Evolutionary conservation across 1,140 invertebrate genomes (phyloP), one percentile per base, ranked within the genome.

Genomic region (Goniozus legneri): DNA sequence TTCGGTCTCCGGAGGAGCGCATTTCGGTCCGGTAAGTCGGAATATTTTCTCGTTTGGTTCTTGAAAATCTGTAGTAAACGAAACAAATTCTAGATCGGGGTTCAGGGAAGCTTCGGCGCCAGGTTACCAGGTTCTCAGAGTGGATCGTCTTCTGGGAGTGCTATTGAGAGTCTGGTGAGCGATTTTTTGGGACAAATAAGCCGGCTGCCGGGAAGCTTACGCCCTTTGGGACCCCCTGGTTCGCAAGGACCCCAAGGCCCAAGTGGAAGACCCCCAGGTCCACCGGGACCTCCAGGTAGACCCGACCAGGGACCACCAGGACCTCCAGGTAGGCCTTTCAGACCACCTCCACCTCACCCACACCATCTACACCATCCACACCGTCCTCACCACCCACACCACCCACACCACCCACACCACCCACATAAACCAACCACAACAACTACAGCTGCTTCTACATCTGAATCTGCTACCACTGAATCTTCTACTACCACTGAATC

Each of bases 1-100:
- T 43, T 57, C 56, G 16, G 51, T 66, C 38, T 50, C 47, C 40
- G 64, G 55, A 31, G 13, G 45, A 10, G 54, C 47, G n/a, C 43
- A 47, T 46, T 38, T 65, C 19, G 54, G 52, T 52, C 48, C 56
- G 48, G 64, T 63, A 60, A 64, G 54, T 3, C 8, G 8, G 8
- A 27, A 27, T 27, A 27, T 4, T 6, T 6, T 4, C 24, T 27
- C 24, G 24, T 27, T 27, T 27, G 4, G 24, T 27, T 4, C 24
- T 27, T 10, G 10, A 27, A 6, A 10, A 6, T 27, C 24, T n/a
- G n/a, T n/a, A n/a, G n/a, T n/a, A n/a, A n/a, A n/a, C n/a, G n/a
- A n/a, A n/a, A n/a, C n/a, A n/a, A n/a, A n/a, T n/a, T n/a, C n/a
- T n/a, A n/a, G n/a, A n/a, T n/a, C n/a, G n/a, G n/a, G n/a, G n/a